Base-by-base conservation (phyloP, 1,140 invertebrate genomes). In the Cherax destructor region DNA sequence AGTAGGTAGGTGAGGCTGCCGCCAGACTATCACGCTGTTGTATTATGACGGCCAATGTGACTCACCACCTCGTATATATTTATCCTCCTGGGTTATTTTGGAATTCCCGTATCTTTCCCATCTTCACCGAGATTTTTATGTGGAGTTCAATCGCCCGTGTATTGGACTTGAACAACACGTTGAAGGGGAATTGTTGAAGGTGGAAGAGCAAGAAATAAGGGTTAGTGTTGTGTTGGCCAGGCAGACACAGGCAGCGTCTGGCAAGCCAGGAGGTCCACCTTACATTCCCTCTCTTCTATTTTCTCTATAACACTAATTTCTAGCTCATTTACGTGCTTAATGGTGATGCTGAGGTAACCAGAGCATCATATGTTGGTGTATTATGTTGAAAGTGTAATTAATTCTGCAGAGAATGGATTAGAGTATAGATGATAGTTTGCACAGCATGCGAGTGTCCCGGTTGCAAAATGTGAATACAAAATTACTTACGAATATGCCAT, bases 31-130 rank as follows among this genome's bases (percentile, higher is more conserved):
- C 83, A 85, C 69, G 83, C 83, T 21, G 83, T 65, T 50, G 10
- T 85, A 85, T 85, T 85, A 49, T 85, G 83, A 85, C 83, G 83
- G 69, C 61, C n/a, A 1, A 24, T 81, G 79, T 81, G 79, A 81
- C 79, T 81, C 79, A 65, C 61, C 61, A 5, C 69, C 21, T 30
- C n/a, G 61, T 69, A 7, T 74, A 74, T 74, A 74, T 74, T 74
- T 74, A 74, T 74, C 69, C 69, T 74, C 69, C 9, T 30, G 24
- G 9, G 69, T n/a, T 74, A 74, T 74, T 74, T 74, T 74, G 69
- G 69, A 74, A 74, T 24, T 69, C 9, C 9, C 6, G 52, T 56
- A 13, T 41, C 30, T 41, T 41, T 41, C 30, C 30, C 30, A 41
- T 41, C 30, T 41, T 41, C 30, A 41, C 30, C 30, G 30, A 41